Evolutionary conservation across 2,113 vertebrate species (phyloP).

Genomic region (Meriones unguiculatus): DNA sequence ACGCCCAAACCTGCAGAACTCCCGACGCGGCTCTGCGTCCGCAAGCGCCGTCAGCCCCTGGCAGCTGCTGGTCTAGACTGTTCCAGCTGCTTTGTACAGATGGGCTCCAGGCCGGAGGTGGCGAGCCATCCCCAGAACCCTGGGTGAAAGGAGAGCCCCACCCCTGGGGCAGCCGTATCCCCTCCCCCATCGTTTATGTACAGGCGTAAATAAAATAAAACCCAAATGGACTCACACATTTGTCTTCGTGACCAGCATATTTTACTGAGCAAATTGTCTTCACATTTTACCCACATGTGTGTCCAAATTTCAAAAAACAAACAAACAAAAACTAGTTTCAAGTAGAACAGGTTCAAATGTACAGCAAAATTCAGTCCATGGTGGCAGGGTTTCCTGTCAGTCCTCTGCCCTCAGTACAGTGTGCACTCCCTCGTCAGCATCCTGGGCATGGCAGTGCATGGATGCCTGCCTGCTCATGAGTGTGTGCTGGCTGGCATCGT

Average conservation of each 20-base stretch:
- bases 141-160: neutral
- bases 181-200: no score
- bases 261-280: neutral
- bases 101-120: neutral
- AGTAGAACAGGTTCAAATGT: neutral
- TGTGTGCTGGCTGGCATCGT: neutral
- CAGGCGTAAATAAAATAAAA: neutral
- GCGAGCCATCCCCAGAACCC: neutral
- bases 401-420: neutral
- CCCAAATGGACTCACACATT: neutral
- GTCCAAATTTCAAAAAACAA: neutral
- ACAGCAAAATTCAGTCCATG: neutral
- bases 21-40: neutral
- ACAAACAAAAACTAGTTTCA: neutral
- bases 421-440: neutral
- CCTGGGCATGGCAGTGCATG: neutral
- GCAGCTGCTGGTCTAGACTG: neutral
- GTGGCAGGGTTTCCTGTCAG: neutral
- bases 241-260: neutral
- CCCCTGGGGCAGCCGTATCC: no score
- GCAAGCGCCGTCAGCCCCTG: neutral
- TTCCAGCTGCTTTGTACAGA: neutral
- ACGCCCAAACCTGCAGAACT: neutral
- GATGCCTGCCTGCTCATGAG: neutral
- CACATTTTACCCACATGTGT: neutral